Percentiles rank a stretch among this genome's conserved stretches.
Evolutionary conservation across 2,113 vertebrate genomes (phyloP).

Genomic region (Sander vitreus): DNA sequence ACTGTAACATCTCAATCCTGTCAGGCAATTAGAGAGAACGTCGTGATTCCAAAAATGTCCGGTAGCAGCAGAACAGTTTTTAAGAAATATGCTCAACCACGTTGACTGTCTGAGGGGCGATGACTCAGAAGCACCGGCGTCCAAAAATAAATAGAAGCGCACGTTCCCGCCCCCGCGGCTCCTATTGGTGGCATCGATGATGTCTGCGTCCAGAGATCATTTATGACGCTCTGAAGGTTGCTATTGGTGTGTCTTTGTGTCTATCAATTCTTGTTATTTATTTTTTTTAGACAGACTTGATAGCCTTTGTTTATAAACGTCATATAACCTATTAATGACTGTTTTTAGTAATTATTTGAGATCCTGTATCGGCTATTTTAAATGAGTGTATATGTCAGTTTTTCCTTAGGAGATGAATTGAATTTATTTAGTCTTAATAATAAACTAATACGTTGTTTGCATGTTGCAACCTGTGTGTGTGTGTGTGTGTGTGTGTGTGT

Average conservation of each 20-base stretch:
- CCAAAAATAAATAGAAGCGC: slow-evolving; percentile 40
- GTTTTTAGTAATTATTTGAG: background rate
- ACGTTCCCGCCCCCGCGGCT: slow-evolving; percentile 40
- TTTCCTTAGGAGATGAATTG: background rate
- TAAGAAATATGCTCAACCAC: rapidly evolving
- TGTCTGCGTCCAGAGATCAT: slow-evolving; percentile 34
- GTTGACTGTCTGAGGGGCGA: slow-evolving; percentile 1
- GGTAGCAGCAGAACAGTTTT: background rate
- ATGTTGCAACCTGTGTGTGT: too few relatives aligned
- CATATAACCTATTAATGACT: background rate
- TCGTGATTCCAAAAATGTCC: slow-evolving; percentile 28
- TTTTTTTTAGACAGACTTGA: background rate
- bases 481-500: too few relatives aligned
- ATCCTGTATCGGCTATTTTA: background rate
- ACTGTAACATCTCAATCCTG: slow-evolving; percentile 86
- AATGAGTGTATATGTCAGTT: background rate
- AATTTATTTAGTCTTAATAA: background rate
- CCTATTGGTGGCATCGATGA: slow-evolving; percentile 67
- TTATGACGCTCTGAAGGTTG: rapidly evolving
- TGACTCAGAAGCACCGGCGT: slow-evolving; percentile 41
- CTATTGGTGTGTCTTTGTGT: slow-evolving; percentile 1
- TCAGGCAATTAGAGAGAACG: slow-evolving; percentile 58
- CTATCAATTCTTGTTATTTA: background rate
- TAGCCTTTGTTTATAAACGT: background rate
- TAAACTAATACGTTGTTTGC: too few relatives aligned